Conservation (phyloP, 2,797 vertebrate genomes). For the Bradypus variegatus region DNA sequence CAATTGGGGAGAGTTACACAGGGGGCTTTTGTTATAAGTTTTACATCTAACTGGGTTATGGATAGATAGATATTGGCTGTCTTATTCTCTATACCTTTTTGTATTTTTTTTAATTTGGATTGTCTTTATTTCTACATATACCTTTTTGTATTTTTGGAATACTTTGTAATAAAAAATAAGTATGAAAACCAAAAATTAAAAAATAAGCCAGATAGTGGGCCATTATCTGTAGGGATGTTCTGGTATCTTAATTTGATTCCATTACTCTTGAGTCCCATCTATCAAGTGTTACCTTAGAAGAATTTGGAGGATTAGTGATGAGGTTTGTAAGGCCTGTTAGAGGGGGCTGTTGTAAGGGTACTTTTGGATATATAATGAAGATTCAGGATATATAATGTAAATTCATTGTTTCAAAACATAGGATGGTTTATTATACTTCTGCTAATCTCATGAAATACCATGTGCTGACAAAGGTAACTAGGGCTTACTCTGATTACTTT, state of each 20-base stretch:
- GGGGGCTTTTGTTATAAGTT: background rate
- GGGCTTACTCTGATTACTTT: background rate
- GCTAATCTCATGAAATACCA: background rate
- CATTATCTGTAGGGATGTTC: background rate
- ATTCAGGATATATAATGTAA: background rate
- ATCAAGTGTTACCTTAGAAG: background rate
- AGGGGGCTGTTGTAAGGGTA: background rate
- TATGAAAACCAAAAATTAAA: background rate
- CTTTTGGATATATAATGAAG: background rate
- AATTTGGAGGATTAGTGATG: background rate
- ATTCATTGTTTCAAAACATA: background rate
- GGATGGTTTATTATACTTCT: background rate
- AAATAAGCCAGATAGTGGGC: background rate
- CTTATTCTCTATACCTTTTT: background rate
- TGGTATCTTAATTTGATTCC: background rate
- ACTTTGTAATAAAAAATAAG: background rate
- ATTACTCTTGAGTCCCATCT: background rate
- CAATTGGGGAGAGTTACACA: background rate
- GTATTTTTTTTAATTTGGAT: no score
- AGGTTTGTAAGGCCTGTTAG: background rate
- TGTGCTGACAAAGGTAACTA: background rate
- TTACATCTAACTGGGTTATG: background rate
- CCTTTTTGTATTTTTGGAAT: slow-evolving; percentile 5
- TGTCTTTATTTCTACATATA: no score
- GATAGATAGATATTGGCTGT: background rate